Evolutionary conservation across 1,140 invertebrate genomes (phyloP).

Genomic region (Harpegnathos saltator): DNA sequence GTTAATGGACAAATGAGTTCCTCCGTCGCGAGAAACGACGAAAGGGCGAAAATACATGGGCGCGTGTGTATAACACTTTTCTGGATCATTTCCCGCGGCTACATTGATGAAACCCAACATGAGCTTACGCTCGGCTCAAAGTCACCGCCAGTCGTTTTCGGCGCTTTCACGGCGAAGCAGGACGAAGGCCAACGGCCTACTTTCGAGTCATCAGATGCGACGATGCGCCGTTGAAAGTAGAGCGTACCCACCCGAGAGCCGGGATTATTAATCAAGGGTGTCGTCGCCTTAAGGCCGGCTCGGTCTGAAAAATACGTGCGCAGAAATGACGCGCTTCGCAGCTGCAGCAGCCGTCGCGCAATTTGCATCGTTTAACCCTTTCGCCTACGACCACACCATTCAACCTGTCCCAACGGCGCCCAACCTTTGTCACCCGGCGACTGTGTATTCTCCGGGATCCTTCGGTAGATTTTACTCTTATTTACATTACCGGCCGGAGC

Average conservation of each 20-base stretch:
- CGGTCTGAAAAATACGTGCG: background rate
- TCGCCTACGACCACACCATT: background rate
- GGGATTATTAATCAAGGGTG: slow-evolving; percentile 6
- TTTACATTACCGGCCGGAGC: background rate
- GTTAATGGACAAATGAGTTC: too few relatives aligned
- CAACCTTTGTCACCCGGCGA: background rate
- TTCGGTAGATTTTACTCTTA: background rate
- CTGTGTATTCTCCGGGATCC: background rate
- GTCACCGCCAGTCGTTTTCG: too few relatives aligned
- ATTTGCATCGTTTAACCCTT: slow-evolving; percentile 11
- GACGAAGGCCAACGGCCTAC: slow-evolving; percentile 11
- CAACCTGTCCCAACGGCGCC: background rate
- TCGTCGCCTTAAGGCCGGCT: slow-evolving; percentile 3
- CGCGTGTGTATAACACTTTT: too few relatives aligned
- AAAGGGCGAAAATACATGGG: too few relatives aligned
- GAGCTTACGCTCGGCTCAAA: too few relatives aligned
- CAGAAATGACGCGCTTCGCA: background rate
- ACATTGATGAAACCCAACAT: too few relatives aligned
- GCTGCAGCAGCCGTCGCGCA: background rate
- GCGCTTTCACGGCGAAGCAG: background rate
- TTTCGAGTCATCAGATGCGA: slow-evolving; percentile 17
- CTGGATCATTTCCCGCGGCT: too few relatives aligned
- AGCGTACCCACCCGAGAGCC: background rate
- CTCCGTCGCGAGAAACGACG: too few relatives aligned
- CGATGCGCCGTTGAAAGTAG: slow-evolving; percentile 5